phyloP scores from a whole-genome alignment of 1,140 invertebrate genomes.

The Pectinophora gossypiella region DNA sequence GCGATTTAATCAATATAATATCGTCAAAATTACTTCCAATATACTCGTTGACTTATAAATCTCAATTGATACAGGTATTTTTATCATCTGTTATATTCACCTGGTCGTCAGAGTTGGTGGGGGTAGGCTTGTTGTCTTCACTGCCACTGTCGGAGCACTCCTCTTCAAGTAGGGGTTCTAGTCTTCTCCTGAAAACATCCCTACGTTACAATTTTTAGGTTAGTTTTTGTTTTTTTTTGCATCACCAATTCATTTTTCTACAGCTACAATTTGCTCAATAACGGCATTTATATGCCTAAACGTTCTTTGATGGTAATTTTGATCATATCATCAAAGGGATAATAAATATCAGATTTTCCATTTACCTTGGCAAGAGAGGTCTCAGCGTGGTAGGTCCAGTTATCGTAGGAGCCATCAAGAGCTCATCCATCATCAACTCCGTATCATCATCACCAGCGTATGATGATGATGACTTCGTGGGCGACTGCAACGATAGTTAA shows the following conservation, averaged over 20 bases:
- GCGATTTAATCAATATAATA: not conserved
- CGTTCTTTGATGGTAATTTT: too few species aligned
- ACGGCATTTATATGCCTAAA: too few species aligned
- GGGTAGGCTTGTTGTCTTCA: constrained; percentile 68
- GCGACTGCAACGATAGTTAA: constrained; percentile 73
- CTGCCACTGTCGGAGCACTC: constrained; percentile 76
- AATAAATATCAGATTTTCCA: too few species aligned
- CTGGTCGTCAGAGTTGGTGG: constrained; percentile 75
- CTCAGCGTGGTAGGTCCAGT: constrained; percentile 79
- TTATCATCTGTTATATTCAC: constrained; percentile 76
- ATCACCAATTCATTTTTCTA: too few species aligned
- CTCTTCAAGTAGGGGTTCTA: constrained; percentile 82
- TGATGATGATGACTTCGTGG: constrained; percentile 79
- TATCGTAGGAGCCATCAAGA: constrained; percentile 82
- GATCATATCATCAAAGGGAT: too few species aligned
- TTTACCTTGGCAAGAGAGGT: constrained; percentile 78
- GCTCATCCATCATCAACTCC: constrained; percentile 83
- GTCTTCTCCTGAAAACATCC: constrained; percentile 74
- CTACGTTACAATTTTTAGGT: constrained; percentile 33
- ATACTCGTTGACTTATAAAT: too few species aligned
- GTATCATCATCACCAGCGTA: constrained; percentile 81
- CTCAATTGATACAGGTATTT: too few species aligned
- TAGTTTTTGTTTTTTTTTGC: constrained; percentile 11
- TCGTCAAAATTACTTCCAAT: too few species aligned
- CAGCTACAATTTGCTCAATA: too few species aligned